These are phyloP conservation scores for Gastracanthus pulcherrimus DNA, from an alignment of 2,888 invertebrate species.

Conservation along the genomic window DNA sequence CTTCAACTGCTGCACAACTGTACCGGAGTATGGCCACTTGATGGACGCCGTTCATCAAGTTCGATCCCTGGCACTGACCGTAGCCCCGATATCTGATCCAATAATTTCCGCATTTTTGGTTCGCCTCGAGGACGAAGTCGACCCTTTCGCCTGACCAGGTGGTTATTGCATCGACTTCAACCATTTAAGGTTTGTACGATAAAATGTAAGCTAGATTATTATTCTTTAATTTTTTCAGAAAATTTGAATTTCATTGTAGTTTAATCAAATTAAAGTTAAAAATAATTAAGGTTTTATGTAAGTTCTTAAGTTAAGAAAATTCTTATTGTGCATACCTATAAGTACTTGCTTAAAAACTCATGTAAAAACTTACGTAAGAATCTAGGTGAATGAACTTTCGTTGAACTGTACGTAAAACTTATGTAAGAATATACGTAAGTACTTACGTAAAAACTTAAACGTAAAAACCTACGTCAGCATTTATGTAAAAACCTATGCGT, in stretches of 20 bases:
- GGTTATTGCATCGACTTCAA: slow-evolving; percentile 84
- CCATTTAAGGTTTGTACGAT: no score
- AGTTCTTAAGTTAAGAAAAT: not conserved
- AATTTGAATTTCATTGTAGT: not conserved
- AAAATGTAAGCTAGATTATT: slow-evolving; percentile 51
- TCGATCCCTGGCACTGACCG: not conserved
- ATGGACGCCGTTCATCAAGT: slow-evolving; percentile 81
- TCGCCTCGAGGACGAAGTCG: slow-evolving; percentile 89
- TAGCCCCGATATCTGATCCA: slow-evolving; percentile 88
- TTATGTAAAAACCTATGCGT: no score
- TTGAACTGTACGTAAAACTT: no score
- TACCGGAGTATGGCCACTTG: slow-evolving; percentile 87
- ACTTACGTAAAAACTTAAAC: no score
- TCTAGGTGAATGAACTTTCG: not conserved
- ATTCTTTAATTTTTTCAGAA: not conserved
- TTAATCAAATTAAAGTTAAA: no score
- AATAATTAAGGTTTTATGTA: not conserved
- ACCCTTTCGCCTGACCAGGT: slow-evolving; percentile 94
- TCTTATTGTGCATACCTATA: no score
- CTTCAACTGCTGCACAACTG: slow-evolving; percentile 80
- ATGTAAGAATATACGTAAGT: no score
- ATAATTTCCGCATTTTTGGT: slow-evolving; percentile 85
- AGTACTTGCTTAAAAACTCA: no score
- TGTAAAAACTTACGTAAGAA: not conserved
- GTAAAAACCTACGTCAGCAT: no score